Percentiles rank a stretch among this genome's conserved stretches.
Conservation (phyloP, 2,797 vertebrate species). For the Acipenser oxyrinchus region DNA sequence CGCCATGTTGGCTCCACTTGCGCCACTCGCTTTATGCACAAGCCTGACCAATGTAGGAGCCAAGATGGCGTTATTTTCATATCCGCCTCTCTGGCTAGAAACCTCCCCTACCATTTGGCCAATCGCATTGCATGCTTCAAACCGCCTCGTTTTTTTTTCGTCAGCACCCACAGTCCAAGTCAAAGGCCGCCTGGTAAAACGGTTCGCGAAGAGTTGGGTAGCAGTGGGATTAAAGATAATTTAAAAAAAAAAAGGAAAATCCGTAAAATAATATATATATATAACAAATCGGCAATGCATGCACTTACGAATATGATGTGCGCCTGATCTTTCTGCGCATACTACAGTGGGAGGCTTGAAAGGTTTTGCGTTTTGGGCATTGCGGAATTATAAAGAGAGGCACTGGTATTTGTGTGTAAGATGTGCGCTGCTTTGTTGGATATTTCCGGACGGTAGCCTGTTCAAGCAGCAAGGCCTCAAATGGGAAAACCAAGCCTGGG, state of each 20-base stretch:
- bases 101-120: slow-evolving; percentile 44
- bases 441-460: slow-evolving; percentile 49
- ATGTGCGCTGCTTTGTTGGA: slow-evolving; percentile 59
- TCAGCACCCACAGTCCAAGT: slow-evolving; percentile 45
- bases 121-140: slow-evolving; percentile 45
- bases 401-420: slow-evolving; percentile 34
- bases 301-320: slow-evolving; percentile 27
- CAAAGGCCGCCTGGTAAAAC: slow-evolving; percentile 61
- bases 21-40: no score
- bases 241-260: slow-evolving; percentile 26
- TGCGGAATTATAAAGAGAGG: slow-evolving; percentile 33
- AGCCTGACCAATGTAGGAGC: slow-evolving; percentile 21
- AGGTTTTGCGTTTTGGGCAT: slow-evolving; percentile 42
- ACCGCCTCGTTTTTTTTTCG: slow-evolving; percentile 41
- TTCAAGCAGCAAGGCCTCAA: slow-evolving; percentile 56
- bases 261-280: slow-evolving; percentile 3
- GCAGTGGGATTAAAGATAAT: slow-evolving; percentile 55
- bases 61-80: slow-evolving; percentile 59
- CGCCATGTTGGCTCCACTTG: slow-evolving; percentile 41
- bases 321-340: slow-evolving; percentile 30
- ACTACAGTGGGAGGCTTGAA: slow-evolving; percentile 47
- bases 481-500: slow-evolving; percentile 68
- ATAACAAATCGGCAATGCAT: slow-evolving; percentile 1
- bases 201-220: slow-evolving; percentile 50
- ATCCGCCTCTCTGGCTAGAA: slow-evolving; percentile 12